Evolutionary conservation across 2,888 invertebrate genomes (phyloP).

Genomic region (Ornithoptera alexandrae): DNA sequence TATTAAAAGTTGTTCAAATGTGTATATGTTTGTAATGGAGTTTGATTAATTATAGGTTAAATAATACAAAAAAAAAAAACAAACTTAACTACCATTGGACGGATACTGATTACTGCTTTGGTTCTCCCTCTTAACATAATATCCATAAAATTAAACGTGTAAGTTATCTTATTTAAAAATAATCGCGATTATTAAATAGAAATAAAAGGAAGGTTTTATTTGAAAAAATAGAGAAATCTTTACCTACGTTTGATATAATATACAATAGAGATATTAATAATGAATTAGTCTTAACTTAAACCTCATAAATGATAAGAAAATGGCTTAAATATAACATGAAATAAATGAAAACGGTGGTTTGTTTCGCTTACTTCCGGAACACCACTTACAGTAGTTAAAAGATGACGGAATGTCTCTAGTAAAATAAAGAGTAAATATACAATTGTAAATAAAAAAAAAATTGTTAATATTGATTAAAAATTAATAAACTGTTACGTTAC

Average conservation of each 20-base stretch:
- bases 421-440: slow-evolving; percentile 42
- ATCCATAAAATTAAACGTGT: slow-evolving; percentile 25
- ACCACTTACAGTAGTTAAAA: slow-evolving; percentile 36
- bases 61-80: slow-evolving; percentile 32
- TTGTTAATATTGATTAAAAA: neutral
- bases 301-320: neutral
- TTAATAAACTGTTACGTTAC: neutral
- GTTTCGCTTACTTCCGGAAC: slow-evolving; percentile 42
- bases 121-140: slow-evolving; percentile 56
- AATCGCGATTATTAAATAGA: neutral
- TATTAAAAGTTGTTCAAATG: neutral
- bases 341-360: slow-evolving; percentile 47
- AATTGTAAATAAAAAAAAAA: neutral
- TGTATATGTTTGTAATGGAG: neutral
- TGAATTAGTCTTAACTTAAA: neutral
- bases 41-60: neutral
- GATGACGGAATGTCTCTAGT: slow-evolving; percentile 52
- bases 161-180: neutral
- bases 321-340: slow-evolving; percentile 8
- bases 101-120: slow-evolving; percentile 80
- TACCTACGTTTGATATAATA: neutral
- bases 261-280: neutral
- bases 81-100: slow-evolving; percentile 75
- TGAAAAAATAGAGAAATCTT: neutral
- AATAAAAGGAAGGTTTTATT: neutral